A percentile compares a stretch with the other conserved stretches of the same genome.
Evolutionary conservation across 2,888 invertebrate species (phyloP).

Genomic region (Geophilus truncorum): DNA sequence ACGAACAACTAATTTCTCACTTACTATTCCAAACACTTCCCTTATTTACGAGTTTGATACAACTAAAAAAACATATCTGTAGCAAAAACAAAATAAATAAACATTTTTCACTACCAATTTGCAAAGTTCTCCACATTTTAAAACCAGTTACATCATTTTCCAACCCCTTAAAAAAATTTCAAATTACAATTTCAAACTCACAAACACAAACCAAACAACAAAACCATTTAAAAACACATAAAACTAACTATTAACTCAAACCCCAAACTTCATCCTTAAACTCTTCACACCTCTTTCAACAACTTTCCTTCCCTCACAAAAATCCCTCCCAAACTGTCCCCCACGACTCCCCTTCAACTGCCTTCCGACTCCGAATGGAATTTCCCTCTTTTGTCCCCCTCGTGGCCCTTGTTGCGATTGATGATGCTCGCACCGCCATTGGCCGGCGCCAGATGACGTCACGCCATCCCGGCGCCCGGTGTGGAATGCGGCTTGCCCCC

Average conservation of each 20-base stretch:
- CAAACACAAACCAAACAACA: not conserved
- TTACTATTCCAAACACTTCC: not conserved
- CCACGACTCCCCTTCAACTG: not conserved
- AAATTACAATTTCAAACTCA: no score
- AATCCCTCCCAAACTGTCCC: not conserved
- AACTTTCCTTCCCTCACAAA: not conserved
- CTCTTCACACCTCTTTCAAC: slow-evolving; percentile 6
- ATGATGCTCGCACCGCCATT: not conserved
- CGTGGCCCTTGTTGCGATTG: slow-evolving; percentile 4
- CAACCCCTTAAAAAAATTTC: no score
- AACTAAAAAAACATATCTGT: not conserved
- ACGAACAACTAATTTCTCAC: not conserved
- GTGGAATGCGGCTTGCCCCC: slow-evolving; percentile 2
- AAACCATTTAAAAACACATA: not conserved
- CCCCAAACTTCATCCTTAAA: no score
- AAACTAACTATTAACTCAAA: not conserved
- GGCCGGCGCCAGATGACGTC: slow-evolving; percentile 7
- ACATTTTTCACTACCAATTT: not conserved
- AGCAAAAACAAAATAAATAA: not conserved
- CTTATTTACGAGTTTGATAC: not conserved
- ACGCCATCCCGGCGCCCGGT: slow-evolving; percentile 1
- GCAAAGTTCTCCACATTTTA: no score
- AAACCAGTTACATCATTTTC: no score
- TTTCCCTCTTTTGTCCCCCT: slow-evolving; percentile 15
- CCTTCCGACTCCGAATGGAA: not conserved